A percentile compares a stretch with the other conserved stretches of the same genome.
Evolutionary conservation across 2,888 invertebrate genomes (phyloP).

Genomic region (Cephus sareptanus): DNA sequence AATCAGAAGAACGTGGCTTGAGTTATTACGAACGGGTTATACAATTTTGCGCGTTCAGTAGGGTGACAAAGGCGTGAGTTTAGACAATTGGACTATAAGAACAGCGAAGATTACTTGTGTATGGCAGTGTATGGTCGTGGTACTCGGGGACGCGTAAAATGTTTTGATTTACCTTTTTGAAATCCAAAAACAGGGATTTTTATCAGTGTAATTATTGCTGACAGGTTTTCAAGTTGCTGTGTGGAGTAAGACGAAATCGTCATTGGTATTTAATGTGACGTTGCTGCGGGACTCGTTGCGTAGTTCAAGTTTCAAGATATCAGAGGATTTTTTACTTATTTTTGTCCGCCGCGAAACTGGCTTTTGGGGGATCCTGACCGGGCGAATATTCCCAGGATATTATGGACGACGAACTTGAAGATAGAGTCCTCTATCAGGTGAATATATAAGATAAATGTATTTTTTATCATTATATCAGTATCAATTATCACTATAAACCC

Average conservation of each 20-base stretch:
- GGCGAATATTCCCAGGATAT: conserved; percentile 29
- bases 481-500: background rate
- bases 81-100: background rate
- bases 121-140: background rate
- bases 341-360: background rate
- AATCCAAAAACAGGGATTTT: background rate
- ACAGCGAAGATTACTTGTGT: background rate
- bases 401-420: conserved; percentile 95
- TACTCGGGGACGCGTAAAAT: background rate
- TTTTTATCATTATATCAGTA: background rate
- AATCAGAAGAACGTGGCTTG: background rate
- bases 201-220: background rate
- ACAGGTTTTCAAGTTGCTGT: background rate
- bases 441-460: background rate
- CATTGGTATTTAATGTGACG: background rate
- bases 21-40: background rate
- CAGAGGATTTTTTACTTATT: background rate
- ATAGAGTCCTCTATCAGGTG: conserved; percentile 83
- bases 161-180: background rate
- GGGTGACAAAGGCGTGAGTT: background rate
- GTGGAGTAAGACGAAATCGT: background rate
- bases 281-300: background rate
- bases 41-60: background rate
- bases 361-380: background rate
- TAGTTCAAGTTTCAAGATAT: background rate